phyloP scores from a whole-genome alignment of 2,113 vertebrate genomes.

The Crotophaga sulcirostris region DNA sequence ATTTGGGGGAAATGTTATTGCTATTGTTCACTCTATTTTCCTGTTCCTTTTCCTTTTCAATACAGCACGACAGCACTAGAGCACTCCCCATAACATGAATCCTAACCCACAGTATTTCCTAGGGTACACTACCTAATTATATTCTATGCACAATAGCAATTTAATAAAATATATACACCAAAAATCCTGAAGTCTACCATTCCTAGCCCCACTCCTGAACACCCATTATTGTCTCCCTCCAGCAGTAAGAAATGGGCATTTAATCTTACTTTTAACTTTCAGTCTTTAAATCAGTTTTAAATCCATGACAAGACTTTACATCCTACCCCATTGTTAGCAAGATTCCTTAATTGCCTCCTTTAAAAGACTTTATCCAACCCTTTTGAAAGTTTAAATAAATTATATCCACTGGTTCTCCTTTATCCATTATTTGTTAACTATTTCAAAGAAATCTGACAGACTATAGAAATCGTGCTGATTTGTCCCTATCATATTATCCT shows the following conservation, averaged over 20 bases:
- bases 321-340: slow-evolving; percentile 69
- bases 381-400: slow-evolving; percentile 74
- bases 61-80: background rate
- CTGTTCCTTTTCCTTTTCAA: slow-evolving; percentile 8
- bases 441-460: slow-evolving; percentile 66
- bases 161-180: slow-evolving; percentile 49
- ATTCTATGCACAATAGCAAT: slow-evolving; percentile 38
- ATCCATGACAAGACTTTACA: slow-evolving; percentile 68
- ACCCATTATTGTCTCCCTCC: slow-evolving; percentile 59
- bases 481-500: slow-evolving; percentile 56
- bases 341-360: slow-evolving; percentile 71
- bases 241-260: slow-evolving; percentile 51
- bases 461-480: slow-evolving; percentile 67
- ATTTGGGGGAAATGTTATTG: background rate
- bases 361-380: slow-evolving; percentile 65
- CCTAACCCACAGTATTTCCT: background rate
- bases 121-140: slow-evolving; percentile 33
- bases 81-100: background rate
- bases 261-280: slow-evolving; percentile 70
- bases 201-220: slow-evolving; percentile 34
- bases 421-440: slow-evolving; percentile 74
- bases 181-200: background rate
- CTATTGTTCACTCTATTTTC: background rate
- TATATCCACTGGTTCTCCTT: slow-evolving; percentile 66
- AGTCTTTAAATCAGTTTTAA: slow-evolving; percentile 70